Evolutionary conservation across 2,888 invertebrate genomes (phyloP).

Genomic region (Nomada hirtipes): DNA sequence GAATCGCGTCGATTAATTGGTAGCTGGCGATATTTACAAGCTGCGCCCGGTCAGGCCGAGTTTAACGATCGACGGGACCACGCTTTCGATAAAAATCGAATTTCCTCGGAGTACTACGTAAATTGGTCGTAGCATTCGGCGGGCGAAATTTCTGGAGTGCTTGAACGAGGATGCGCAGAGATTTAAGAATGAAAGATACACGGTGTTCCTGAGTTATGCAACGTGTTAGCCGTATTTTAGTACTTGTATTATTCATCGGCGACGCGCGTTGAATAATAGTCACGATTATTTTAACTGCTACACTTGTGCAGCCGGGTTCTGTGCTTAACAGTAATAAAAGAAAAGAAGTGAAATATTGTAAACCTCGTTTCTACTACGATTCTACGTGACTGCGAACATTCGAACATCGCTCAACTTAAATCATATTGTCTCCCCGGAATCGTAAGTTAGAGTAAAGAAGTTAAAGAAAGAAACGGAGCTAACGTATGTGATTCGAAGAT

Average conservation of each 20-base stretch:
- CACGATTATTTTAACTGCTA: too few relatives aligned
- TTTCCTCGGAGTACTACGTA: background rate
- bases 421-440: too few relatives aligned
- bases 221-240: too few relatives aligned
- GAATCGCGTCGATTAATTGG: slow-evolving; percentile 24
- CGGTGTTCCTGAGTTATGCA: too few relatives aligned
- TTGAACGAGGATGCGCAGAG: background rate
- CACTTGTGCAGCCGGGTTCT: too few relatives aligned
- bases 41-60: too few relatives aligned
- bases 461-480: background rate
- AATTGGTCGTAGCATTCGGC: background rate
- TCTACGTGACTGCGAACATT: background rate
- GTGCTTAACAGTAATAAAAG: too few relatives aligned
- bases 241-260: too few relatives aligned
- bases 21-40: slow-evolving; percentile 11
- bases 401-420: background rate
- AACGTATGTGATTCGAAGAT: background rate
- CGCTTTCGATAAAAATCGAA: background rate
- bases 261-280: too few relatives aligned
- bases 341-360: background rate
- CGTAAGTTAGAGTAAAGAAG: background rate
- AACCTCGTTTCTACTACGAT: background rate
- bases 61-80: background rate
- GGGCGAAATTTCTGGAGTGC: background rate
- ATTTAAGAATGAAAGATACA: too few relatives aligned